Conservation (phyloP, 1,140 invertebrate genomes). For the Coenobita brevimanus region DNA sequence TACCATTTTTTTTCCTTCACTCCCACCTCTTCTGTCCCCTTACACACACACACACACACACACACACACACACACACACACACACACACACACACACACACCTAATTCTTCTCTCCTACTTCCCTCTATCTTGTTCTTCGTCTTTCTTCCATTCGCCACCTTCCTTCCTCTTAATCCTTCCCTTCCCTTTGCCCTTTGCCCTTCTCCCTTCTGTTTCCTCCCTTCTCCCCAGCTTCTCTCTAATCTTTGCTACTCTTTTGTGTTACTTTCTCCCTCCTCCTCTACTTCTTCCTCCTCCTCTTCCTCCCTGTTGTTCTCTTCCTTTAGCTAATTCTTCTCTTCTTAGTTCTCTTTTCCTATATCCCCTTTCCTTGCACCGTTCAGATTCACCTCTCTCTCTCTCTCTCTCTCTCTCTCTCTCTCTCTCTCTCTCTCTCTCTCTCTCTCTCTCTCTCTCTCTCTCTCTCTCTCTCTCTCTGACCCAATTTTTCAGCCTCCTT, state of each 20-base stretch:
- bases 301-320: neutral
- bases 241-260: too few relatives aligned
- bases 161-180: neutral
- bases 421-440: neutral
- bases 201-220: too few relatives aligned
- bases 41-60: too few relatives aligned
- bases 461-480: neutral
- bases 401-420: too few relatives aligned
- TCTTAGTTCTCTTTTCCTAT: neutral
- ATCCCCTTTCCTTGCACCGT: neutral
- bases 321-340: neutral
- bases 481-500: neutral
- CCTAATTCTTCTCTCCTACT: neutral
- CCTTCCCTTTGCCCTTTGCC: too few relatives aligned
- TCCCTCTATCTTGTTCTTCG: neutral
- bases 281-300: neutral
- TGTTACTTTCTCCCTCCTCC: too few relatives aligned
- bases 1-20: too few relatives aligned
- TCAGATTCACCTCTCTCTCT: neutral
- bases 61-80: too few relatives aligned
- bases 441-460: too few relatives aligned
- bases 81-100: too few relatives aligned
- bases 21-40: neutral
- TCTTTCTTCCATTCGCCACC: neutral
- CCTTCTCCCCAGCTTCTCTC: too few relatives aligned